Conservation (phyloP, 2,888 invertebrate genomes). For the Lamellibrachia satsuma region DNA sequence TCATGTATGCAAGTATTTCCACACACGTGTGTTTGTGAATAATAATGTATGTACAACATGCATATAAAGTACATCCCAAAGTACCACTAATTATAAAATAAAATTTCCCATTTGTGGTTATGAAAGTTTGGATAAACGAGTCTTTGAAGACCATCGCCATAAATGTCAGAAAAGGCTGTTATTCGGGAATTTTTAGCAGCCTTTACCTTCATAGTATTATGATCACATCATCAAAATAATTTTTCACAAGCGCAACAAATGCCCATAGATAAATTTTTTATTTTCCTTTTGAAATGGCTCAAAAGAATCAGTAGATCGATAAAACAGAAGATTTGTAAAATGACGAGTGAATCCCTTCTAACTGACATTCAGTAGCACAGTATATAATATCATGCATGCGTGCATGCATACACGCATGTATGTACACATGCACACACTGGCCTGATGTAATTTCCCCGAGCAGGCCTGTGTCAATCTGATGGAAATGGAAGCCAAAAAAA, state of each 20-base stretch:
- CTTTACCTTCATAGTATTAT: background rate
- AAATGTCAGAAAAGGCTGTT: background rate
- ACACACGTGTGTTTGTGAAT: no score
- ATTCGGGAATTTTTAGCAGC: background rate
- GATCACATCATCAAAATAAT: background rate
- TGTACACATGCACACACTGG: background rate
- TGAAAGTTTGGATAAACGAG: background rate
- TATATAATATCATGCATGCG: background rate
- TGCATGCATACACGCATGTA: background rate
- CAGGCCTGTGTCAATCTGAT: background rate
- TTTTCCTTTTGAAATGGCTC: background rate
- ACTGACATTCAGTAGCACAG: background rate
- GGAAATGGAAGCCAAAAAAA: background rate
- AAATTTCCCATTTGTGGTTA: no score
- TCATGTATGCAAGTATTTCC: no score
- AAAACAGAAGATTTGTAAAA: background rate
- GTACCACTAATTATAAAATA: no score
- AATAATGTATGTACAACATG: no score
- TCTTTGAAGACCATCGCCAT: background rate
- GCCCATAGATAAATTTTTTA: background rate
- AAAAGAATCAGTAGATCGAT: background rate
- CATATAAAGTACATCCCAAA: no score
- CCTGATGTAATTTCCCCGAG: background rate
- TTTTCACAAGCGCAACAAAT: background rate
- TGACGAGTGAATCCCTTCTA: background rate